Conservation (phyloP, 2,888 invertebrate genomes). For the Xestia sexstrigata region DNA sequence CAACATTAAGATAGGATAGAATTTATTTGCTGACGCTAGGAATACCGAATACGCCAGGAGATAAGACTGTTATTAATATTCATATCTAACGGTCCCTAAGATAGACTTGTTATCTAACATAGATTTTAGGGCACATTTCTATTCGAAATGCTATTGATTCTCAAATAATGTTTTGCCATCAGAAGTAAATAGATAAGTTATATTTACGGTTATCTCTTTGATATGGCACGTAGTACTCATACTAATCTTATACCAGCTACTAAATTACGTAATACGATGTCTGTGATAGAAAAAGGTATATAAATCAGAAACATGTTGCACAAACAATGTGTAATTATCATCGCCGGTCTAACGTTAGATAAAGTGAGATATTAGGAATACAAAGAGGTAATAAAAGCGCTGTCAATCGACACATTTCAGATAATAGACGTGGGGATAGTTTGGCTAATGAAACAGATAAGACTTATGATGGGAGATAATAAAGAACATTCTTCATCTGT, state of each 20-base stretch:
- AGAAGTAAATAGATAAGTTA: background rate
- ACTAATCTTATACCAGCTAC: background rate
- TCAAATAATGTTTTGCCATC: background rate
- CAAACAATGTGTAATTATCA: slow-evolving; percentile 6
- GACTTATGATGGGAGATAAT: slow-evolving; percentile 18
- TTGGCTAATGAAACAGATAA: slow-evolving; percentile 26
- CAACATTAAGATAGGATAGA: slow-evolving; percentile 43
- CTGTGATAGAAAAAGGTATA: background rate
- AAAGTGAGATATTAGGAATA: slow-evolving; percentile 22
- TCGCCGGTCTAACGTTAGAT: slow-evolving; percentile 25
- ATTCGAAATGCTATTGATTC: slow-evolving; percentile 1
- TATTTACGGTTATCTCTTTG: background rate
- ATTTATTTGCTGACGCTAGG: slow-evolving; percentile 36
- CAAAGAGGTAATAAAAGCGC: slow-evolving; percentile 25
- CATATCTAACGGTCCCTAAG: slow-evolving; percentile 2
- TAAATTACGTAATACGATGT: background rate
- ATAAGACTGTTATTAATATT: slow-evolving; percentile 42
- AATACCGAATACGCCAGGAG: slow-evolving; percentile 2
- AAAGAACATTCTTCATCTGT: slow-evolving; percentile 19
- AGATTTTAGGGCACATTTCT: slow-evolving; percentile 8
- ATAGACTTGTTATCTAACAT: background rate
- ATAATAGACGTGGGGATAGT: slow-evolving; percentile 4
- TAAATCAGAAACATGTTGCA: slow-evolving; percentile 18
- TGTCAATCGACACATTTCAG: slow-evolving; percentile 29
- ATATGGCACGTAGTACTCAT: background rate